These are phyloP conservation scores for Hycleus cichorii DNA, from an alignment of 1,140 invertebrate genomes.

Conservation along the genomic window DNA sequence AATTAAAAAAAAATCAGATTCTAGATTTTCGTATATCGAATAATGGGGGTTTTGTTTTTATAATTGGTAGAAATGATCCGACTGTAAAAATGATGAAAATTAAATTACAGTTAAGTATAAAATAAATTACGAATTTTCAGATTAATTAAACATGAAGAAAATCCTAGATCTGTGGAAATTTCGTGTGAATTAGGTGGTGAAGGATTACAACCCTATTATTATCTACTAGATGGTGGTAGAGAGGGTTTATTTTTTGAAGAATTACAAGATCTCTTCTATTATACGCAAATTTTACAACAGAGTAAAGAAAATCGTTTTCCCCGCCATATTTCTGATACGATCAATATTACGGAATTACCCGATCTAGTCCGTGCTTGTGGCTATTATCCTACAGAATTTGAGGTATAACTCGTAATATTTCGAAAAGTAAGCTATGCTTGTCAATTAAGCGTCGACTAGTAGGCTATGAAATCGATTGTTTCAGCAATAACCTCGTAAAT, in stretches of 20 bases:
- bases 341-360: conserved; percentile 57
- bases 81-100: conserved; percentile 53
- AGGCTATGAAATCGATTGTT: too few species aligned
- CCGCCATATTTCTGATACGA: conserved; percentile 48
- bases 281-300: conserved; percentile 62
- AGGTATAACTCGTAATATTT: conserved; percentile 42
- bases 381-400: conserved; percentile 64
- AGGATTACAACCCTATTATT: conserved; percentile 51
- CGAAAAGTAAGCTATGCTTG: too few species aligned
- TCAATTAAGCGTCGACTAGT: too few species aligned
- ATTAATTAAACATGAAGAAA: too few species aligned
- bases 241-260: conserved; percentile 60
- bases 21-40: conserved; percentile 34
- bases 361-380: conserved; percentile 66
- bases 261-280: conserved; percentile 65
- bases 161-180: conserved; percentile 46
- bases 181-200: conserved; percentile 45
- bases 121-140: too few species aligned
- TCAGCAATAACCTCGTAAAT: too few species aligned
- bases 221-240: conserved; percentile 49
- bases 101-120: conserved; percentile 17
- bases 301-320: conserved; percentile 55
- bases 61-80: conserved; percentile 49
- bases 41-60: conserved; percentile 50
- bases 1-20: conserved; percentile 32